A percentile compares a stretch with the other conserved stretches of the same genome.
Evolutionary conservation across 2,113 vertebrate genomes (phyloP).

Genomic region (Corythornis madagascariensis): DNA sequence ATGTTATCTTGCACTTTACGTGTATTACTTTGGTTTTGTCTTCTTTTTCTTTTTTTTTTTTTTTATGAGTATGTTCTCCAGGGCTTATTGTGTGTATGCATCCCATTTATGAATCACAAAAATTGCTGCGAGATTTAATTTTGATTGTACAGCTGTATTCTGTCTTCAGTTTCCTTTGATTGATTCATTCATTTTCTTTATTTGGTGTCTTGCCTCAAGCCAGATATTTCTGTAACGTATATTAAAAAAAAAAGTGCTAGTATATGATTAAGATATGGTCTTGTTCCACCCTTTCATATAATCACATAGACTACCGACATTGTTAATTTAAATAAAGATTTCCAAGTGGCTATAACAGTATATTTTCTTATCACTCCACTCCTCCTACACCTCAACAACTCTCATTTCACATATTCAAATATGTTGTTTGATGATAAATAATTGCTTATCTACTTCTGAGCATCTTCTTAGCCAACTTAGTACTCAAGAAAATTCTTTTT

Average conservation of each 20-base stretch:
- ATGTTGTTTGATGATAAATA: background rate
- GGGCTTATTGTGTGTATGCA: background rate
- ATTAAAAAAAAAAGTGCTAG: background rate
- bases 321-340: background rate
- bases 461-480: background rate
- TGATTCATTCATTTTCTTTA: background rate
- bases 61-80: conserved; percentile 6
- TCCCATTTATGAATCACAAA: conserved; percentile 1
- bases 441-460: background rate
- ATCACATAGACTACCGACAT: background rate
- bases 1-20: conserved; percentile 14
- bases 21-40: conserved; percentile 21
- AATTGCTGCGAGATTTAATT: conserved; percentile 11
- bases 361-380: background rate
- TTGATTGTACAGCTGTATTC: conserved; percentile 11
- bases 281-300: background rate
- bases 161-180: conserved; percentile 17
- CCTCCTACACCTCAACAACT: background rate
- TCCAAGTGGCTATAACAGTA: background rate
- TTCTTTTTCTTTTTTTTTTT: conserved; percentile 17
- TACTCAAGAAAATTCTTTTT: background rate
- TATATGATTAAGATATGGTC: background rate
- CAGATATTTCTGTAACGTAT: background rate
- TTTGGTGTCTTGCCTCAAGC: background rate
- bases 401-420: background rate